These are phyloP conservation scores for Actinostola sp. DNA, from an alignment of 92 coral and sea anemone genomes.

Conservation along the genomic window DNA sequence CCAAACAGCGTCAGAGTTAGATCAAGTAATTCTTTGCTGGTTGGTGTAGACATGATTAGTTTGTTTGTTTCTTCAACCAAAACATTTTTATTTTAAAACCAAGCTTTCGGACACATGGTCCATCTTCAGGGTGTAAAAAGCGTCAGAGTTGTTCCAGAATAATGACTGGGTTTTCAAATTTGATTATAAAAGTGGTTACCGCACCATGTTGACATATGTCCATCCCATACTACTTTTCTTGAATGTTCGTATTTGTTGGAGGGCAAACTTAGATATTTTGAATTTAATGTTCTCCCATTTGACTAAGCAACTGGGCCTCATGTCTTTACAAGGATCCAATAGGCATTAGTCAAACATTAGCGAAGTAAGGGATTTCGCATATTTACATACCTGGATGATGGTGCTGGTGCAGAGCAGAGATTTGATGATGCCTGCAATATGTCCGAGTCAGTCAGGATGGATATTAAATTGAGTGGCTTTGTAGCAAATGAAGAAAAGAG, in stretches of 20 bases:
- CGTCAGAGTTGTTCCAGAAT: constrained; percentile 4
- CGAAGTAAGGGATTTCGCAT: constrained; percentile 47
- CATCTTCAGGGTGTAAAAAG: constrained; percentile 36
- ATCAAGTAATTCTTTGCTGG: constrained; percentile 25
- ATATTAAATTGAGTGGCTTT: no score
- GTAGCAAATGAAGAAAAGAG: constrained; percentile 54
- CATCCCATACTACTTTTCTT: no score
- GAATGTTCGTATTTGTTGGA: no score
- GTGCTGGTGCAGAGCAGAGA: constrained; percentile 61
- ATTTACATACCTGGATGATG: constrained; percentile 67
- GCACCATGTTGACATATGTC: no score
- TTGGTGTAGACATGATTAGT: constrained; percentile 63
- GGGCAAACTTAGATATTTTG: no score
- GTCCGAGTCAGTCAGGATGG: no score
- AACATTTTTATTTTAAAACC: constrained; percentile 18
- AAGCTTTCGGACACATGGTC: no score
- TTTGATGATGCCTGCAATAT: no score
- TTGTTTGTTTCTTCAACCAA: constrained; percentile 49
- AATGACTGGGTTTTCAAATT: no score
- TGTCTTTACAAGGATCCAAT: constrained; percentile 54
- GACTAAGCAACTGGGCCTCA: constrained; percentile 59
- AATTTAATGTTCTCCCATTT: constrained; percentile 59
- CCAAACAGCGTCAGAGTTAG: constrained; percentile 43
- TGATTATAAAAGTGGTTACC: no score
- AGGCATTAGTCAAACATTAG: constrained; percentile 59